phyloP scores from a whole-genome alignment of 2,888 invertebrate genomes.

The Leptinotarsa peninsularis region DNA sequence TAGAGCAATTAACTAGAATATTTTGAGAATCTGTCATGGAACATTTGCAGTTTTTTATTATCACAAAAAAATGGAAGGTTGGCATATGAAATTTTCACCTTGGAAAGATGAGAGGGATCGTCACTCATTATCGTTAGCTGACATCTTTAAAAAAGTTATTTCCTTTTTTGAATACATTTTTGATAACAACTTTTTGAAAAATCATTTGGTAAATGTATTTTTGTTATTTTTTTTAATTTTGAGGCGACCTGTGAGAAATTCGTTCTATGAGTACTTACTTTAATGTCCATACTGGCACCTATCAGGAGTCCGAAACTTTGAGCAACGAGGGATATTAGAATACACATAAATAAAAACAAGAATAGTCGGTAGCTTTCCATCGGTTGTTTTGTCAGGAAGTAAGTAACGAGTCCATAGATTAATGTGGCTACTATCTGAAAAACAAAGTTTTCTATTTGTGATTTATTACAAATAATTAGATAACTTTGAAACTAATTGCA shows the following conservation, averaged over 20 bases:
- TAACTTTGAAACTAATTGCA: too few relatives aligned
- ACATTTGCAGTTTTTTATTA: too few relatives aligned
- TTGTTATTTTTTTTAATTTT: background rate
- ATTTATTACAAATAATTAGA: too few relatives aligned
- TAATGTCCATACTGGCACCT: constrained; percentile 83
- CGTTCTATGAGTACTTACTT: constrained; percentile 68
- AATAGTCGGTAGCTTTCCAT: constrained; percentile 78
- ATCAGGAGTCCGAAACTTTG: constrained; percentile 88
- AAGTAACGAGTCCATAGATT: constrained; percentile 82
- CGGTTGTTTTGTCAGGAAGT: constrained; percentile 89
- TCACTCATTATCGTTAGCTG: too few relatives aligned
- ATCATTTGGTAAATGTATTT: background rate
- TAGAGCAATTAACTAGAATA: too few relatives aligned
- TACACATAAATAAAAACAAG: constrained; percentile 78
- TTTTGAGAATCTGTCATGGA: too few relatives aligned
- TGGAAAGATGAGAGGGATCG: too few relatives aligned
- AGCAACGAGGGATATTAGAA: constrained; percentile 84
- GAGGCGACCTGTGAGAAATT: constrained; percentile 8
- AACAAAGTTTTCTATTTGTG: constrained; percentile 42
- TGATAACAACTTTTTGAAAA: too few relatives aligned
- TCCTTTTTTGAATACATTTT: too few relatives aligned
- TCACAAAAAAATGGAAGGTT: too few relatives aligned
- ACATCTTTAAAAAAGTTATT: too few relatives aligned
- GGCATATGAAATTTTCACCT: too few relatives aligned
- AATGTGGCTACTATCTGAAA: constrained; percentile 72